A percentile compares a stretch with the other conserved stretches of the same genome.
Evolutionary conservation across 2,113 vertebrate genomes (phyloP).

Genomic region (Dicrurus megarhynchus): DNA sequence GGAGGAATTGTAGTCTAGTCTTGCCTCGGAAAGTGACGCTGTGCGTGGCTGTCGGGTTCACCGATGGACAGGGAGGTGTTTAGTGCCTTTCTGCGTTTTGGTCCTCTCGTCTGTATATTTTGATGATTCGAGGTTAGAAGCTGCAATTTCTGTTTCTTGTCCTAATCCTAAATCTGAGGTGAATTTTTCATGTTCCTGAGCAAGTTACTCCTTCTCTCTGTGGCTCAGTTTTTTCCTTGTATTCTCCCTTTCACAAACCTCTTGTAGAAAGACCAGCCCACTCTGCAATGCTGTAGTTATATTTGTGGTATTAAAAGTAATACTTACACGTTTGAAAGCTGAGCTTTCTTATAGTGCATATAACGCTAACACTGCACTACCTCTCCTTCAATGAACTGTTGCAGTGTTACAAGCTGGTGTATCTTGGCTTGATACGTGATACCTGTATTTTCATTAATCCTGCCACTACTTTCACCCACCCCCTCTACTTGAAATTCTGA

Average conservation of each 20-base stretch:
- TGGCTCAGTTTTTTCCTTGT: background rate
- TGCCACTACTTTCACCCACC: background rate
- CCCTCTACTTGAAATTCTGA: background rate
- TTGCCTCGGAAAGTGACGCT: background rate
- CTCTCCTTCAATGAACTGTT: background rate
- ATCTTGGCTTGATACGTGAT: background rate
- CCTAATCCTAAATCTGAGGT: background rate
- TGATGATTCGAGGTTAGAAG: background rate
- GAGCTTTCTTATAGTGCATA: background rate
- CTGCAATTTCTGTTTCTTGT: background rate
- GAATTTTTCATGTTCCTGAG: background rate
- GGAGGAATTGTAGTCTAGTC: background rate
- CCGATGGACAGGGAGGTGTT: background rate
- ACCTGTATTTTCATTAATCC: background rate
- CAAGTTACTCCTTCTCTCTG: background rate
- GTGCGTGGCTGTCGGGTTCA: background rate
- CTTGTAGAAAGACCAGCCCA: background rate
- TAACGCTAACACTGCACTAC: background rate
- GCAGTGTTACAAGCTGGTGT: background rate
- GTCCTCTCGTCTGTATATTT: background rate
- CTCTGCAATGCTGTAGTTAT: background rate
- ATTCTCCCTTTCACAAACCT: background rate
- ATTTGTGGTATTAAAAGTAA: background rate
- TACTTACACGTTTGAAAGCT: background rate
- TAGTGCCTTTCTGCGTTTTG: rapidly evolving